Evolutionary conservation across 2,113 vertebrate species (phyloP), one percentile per base, ranked within the genome.

Genomic region (Sinocyclocheilus maitianheensis): DNA sequence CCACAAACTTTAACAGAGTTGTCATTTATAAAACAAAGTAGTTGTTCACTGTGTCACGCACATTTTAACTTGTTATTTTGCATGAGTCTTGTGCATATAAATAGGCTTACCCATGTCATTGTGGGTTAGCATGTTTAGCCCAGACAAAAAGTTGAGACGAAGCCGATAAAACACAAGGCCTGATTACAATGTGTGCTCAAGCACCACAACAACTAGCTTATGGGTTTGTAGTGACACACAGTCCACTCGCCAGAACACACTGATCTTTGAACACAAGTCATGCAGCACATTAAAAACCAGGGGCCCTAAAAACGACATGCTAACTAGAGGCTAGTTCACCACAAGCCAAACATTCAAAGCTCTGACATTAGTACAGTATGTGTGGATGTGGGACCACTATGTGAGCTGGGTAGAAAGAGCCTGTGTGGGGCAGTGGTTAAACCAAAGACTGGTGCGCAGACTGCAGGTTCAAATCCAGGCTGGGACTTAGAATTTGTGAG

Each of bases 251-350:
- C 53, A 37, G 48, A 40, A 78, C 48, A 55, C 48, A 37, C 26
- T 78, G 51, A 78, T 78, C 26, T 30, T 37, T 67, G 60, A 16
- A 24, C 78, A 83, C 13, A 51, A 83, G 87, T 69, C 79, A 83
- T 86, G 80, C 63, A 83, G 18, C n/a, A 63, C 75, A 78, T 72
- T 83, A 75, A 88, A 83, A 22, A 37, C 77, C 78, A 84, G 81
- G 84, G 48, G 62, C 53, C 16, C 87, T 88, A 85, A 88, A 88
- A 84, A 86, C 11, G 22, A 65, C 87, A 76, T 24, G 77, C 55
- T 80, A 88, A 88, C 40, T 83, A 88, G 65, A 84, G 76, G 58
- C 81, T 80, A 30, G 60, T 75, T 55, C 22, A 30, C 87, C 84
- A 53, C 87, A 86, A 74, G 55, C 24, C n/a, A 46, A 81, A 58